Evolutionary conservation across 2,797 vertebrate genomes (phyloP), one percentile per base, ranked within the genome.

Genomic region (Platalea minor): DNA sequence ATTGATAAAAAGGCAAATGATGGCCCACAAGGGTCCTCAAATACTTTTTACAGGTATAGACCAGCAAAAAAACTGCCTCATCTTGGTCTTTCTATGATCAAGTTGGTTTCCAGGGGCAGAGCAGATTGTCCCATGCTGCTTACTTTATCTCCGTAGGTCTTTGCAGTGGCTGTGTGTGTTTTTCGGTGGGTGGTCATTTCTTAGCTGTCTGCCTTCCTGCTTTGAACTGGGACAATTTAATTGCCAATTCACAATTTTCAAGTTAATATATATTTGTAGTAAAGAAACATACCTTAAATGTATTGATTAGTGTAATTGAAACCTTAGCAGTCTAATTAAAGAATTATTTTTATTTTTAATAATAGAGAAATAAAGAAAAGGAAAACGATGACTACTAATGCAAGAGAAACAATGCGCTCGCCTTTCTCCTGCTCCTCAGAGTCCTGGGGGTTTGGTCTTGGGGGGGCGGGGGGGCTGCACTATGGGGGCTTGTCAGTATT

Each of bases 341-440:
- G 9, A 41, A 23, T 70, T 76, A 31, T 61, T 80, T 53, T n/a
- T 23, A 54, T 35, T 78, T 80, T 70, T 74, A 53, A 35, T 68
- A 76, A n/a, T 25, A 54, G 59, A 63, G 20, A 68, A 93, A 43
- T 33, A 60, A 45, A 74, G 31, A 51, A 23, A 70, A 83, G 35
- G 43, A 28, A 68, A 72, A 35, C 0, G 0, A 17, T 70, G 37
- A 26, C 9, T 33, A 8, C 24, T 74, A 3, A 53, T 54, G 39
- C 6, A 26, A 53, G 35, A 59, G 17, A 50, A 85, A 35, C 18
- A 13, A 17, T 35, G 11, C 0, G 1, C 21, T 65, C 1, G 0
- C 31, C 33, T 76, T 83, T 45, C 33, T 50, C 5, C 28, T 46
- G 17, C 39, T 63, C 2, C 35, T 59, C 3, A 0, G 25, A 31